Evolutionary conservation across 2,888 invertebrate species (phyloP).

Genomic region (Microctonus brassicae): DNA sequence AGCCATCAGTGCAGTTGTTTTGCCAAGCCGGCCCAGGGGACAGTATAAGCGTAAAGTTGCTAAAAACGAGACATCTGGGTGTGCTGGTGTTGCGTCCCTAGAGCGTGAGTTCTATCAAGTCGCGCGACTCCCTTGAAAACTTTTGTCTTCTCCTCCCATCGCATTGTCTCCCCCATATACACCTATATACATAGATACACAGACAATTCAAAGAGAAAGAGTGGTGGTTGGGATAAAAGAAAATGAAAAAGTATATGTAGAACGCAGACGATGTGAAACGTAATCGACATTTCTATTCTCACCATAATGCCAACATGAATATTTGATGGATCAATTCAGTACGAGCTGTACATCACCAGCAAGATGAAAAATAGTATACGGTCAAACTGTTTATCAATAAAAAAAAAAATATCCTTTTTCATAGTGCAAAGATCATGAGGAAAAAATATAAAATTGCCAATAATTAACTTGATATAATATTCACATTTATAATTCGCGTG

Average conservation of each 20-base stretch:
- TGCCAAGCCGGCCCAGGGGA: slow-evolving; percentile 28
- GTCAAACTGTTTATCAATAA: slow-evolving; percentile 62
- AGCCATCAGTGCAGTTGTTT: slow-evolving; percentile 34
- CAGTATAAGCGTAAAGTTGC: slow-evolving; percentile 29
- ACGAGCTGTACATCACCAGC: slow-evolving; percentile 43
- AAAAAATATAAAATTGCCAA: no score
- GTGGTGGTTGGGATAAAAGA: no score
- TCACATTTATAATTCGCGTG: no score
- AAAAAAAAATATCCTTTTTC: slow-evolving; percentile 41
- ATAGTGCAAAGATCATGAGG: no score
- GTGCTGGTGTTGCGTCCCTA: slow-evolving; percentile 44
- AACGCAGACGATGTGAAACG: slow-evolving; percentile 43
- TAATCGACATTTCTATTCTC: slow-evolving; percentile 56
- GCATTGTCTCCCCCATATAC: background rate
- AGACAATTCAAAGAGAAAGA: no score
- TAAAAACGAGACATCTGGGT: slow-evolving; percentile 50
- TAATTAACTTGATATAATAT: no score
- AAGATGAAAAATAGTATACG: slow-evolving; percentile 49
- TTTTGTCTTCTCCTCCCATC: background rate
- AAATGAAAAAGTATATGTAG: background rate
- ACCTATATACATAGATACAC: no score
- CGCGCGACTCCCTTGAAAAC: slow-evolving; percentile 25
- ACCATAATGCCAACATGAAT: slow-evolving; percentile 53
- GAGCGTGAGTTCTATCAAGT: slow-evolving; percentile 34
- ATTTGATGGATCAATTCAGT: slow-evolving; percentile 52